Conservation (phyloP, 2,797 vertebrate species). For the Silurus aristotelis region DNA sequence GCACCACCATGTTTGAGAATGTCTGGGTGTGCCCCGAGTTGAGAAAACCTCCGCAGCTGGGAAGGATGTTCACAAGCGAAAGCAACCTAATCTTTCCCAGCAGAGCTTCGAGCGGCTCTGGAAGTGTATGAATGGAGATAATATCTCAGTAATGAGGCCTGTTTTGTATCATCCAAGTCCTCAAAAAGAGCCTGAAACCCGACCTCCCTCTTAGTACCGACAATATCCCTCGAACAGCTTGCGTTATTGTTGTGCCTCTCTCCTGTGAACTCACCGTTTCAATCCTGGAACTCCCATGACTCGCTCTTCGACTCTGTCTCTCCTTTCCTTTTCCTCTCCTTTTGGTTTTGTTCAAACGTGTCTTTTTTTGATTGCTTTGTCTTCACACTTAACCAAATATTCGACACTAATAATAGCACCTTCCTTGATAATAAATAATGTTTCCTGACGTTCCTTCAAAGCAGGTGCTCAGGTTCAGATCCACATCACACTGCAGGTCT, state of each 20-base stretch:
- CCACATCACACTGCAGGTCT: constrained; percentile 47
- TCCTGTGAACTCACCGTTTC: constrained; percentile 65
- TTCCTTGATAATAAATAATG: neutral
- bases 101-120: constrained; percentile 78
- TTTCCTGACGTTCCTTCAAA: constrained; percentile 48
- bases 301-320: neutral
- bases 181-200: constrained; percentile 80
- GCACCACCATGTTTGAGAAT: constrained; percentile 3
- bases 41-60: constrained; percentile 68
- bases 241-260: constrained; percentile 81
- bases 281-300: constrained; percentile 35
- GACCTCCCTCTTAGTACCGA: constrained; percentile 76
- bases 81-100: constrained; percentile 84
- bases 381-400: neutral
- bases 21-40: constrained; percentile 64
- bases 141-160: constrained; percentile 87
- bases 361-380: neutral
- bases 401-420: neutral
- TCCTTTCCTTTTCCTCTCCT: constrained; percentile 28
- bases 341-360: neutral
- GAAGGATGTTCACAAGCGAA: constrained; percentile 77
- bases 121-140: constrained; percentile 87
- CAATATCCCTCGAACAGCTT: constrained; percentile 78
- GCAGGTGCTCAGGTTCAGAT: constrained; percentile 61
- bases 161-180: constrained; percentile 85